These are phyloP conservation scores for Aphrocallistes beatrix DNA, from an alignment of 37 sponge, comb jelly and placozoan species.

Conservation along the genomic window DNA sequence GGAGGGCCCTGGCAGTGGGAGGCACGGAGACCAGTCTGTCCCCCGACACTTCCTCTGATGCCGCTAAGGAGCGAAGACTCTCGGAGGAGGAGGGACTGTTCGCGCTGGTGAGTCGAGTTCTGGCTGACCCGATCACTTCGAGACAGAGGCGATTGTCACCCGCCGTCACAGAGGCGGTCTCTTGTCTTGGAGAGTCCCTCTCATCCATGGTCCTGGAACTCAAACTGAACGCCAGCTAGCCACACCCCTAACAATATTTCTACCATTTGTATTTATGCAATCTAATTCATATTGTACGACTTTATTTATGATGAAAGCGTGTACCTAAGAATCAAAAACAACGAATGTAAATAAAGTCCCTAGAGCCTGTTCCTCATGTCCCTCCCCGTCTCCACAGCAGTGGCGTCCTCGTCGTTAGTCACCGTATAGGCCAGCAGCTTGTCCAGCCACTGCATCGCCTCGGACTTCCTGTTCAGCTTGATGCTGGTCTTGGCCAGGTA, in stretches of 20 bases:
- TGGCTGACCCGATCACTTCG: neutral
- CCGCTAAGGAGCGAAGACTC: neutral
- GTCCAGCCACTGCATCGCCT: neutral
- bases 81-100: conserved; percentile 2
- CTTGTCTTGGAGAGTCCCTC: neutral
- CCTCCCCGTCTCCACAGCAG: neutral
- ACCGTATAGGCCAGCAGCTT: neutral
- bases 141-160: neutral
- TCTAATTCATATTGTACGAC: no score
- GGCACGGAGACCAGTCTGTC: neutral
- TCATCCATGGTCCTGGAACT: neutral
- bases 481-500: neutral
- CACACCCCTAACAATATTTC: neutral
- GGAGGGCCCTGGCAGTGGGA: neutral
- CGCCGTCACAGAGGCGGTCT: neutral
- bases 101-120: neutral
- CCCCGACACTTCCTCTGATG: neutral
- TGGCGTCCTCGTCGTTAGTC: neutral
- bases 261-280: neutral
- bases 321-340: no score
- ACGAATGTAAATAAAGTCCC: neutral
- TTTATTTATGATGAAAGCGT: no score
- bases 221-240: neutral
- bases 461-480: neutral
- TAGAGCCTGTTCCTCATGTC: neutral